These are phyloP conservation scores for Cirrhinus mrigala DNA, from an alignment of 2,797 vertebrate genomes.

Conservation along the genomic window DNA sequence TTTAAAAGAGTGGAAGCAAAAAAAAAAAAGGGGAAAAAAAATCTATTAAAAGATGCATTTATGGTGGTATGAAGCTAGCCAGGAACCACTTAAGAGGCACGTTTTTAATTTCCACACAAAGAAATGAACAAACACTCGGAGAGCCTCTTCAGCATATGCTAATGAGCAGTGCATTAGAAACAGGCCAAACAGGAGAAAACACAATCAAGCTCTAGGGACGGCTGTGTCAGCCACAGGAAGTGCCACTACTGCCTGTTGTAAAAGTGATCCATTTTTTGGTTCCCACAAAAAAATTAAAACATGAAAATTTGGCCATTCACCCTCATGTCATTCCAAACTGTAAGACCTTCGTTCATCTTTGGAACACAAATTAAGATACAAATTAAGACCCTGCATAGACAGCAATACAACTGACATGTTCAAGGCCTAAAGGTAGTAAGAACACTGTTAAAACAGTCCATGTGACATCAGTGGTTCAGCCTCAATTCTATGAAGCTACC, in stretches of 20 bases:
- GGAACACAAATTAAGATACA: too few relatives aligned
- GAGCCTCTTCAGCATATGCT: slow-evolving; percentile 45
- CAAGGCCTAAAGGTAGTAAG: too few relatives aligned
- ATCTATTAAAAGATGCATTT: slow-evolving; percentile 27
- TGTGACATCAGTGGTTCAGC: too few relatives aligned
- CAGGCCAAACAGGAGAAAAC: background rate
- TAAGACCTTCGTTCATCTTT: too few relatives aligned
- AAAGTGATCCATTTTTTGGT: background rate
- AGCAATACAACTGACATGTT: too few relatives aligned
- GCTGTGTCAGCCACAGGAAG: background rate
- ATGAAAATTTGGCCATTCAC: too few relatives aligned
- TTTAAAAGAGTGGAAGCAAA: background rate
- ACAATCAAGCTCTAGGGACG: slow-evolving; percentile 23
- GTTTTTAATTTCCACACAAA: slow-evolving; percentile 41
- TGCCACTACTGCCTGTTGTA: too few relatives aligned
- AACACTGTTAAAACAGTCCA: too few relatives aligned
- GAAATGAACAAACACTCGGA: slow-evolving; percentile 50
- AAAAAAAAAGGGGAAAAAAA: background rate
- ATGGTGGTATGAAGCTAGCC: background rate
- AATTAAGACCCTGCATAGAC: too few relatives aligned
- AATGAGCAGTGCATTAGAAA: slow-evolving; percentile 54
- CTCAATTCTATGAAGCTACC: too few relatives aligned
- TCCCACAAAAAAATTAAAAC: background rate
- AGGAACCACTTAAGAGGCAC: slow-evolving; percentile 10
- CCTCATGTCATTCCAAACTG: too few relatives aligned